Base-by-base conservation (phyloP, 1,140 invertebrate genomes). In the Drosophila baimaii region DNA sequence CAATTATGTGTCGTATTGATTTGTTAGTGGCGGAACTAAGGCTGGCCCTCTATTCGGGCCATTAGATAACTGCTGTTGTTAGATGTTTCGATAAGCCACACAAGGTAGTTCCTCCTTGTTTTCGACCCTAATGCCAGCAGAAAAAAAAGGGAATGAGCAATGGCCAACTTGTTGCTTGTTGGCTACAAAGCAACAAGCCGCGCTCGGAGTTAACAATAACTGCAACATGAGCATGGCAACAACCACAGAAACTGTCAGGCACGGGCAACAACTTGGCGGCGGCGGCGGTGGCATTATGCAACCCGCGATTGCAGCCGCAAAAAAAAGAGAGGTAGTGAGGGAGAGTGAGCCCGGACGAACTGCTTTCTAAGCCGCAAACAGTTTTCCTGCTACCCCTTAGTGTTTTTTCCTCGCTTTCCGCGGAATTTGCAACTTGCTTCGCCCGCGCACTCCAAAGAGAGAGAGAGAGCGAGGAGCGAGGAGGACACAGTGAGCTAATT, bases 201-300 rank as follows among this genome's bases (percentile, higher is more conserved):
- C 83, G 51, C 51, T 55, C 51, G 72, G 74, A 52, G 64, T 63
- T 86, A 88, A 88, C 82, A 86, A 88, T 86, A 88, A 83, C 66
- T 86, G 83, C 82, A 79, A 77, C 82, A 86, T 82, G 83, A 88
- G 84, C 82, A 82, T 56, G 65, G 49, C 82, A 75, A 47, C 47
- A 52, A 58, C 19, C 72, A 49, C 59, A 73, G 64, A 54, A 76
- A 71, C 78, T 86, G 81, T 84, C 81, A 77, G 81, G 63, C 73
- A 76, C 54, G 66, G 73, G 63, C 81, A 84, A 57, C 82, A 77
- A 78, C 44, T 81, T 74, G 75, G 66, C 49, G 25, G 62, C n/a
- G n/a, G n/a, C n/a, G n/a, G n/a, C n/a, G n/a, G n/a, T n/a, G n/a
- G n/a, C 62, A 69, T 85, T 85, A 85, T 85, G 82, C 82, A 85